A percentile compares a stretch with the other conserved stretches of the same genome.
These are phyloP conservation scores for Acanthacorydalis orientalis DNA, from an alignment of 2,888 invertebrate species.

Conservation along the genomic window DNA sequence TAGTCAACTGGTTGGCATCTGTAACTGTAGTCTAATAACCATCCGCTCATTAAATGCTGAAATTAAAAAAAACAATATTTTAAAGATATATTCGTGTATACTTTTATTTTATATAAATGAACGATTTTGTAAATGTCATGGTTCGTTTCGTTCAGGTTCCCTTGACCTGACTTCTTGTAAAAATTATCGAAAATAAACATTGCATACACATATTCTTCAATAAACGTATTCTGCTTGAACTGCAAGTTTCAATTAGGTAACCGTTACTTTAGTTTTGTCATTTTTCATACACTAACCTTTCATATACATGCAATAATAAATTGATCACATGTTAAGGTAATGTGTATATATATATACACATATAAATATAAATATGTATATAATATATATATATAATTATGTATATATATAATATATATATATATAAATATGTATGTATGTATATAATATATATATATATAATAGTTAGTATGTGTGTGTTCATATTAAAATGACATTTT, in stretches of 20 bases:
- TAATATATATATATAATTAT: background rate
- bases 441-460: background rate
- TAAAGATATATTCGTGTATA: too few relatives aligned
- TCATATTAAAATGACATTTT: too few relatives aligned
- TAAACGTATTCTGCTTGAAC: too few relatives aligned
- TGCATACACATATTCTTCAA: too few relatives aligned
- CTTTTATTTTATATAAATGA: too few relatives aligned
- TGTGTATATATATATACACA: background rate
- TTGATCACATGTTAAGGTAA: background rate
- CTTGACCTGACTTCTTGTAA: background rate
- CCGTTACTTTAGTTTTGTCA: too few relatives aligned
- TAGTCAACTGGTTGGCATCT: slow-evolving; percentile 92
- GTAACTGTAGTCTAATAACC: slow-evolving; percentile 82
- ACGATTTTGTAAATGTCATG: background rate
- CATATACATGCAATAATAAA: too few relatives aligned
- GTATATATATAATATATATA: background rate
- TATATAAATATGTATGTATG: background rate
- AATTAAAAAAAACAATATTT: slow-evolving; percentile 17
- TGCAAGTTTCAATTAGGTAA: too few relatives aligned
- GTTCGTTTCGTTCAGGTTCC: background rate
- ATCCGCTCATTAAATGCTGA: slow-evolving; percentile 83
- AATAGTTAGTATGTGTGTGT: too few relatives aligned
- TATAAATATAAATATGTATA: background rate
- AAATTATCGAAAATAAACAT: background rate
- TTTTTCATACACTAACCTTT: too few relatives aligned